Conservation (phyloP, 2,797 vertebrate genomes). For the Phyllotis vaccarum region DNA sequence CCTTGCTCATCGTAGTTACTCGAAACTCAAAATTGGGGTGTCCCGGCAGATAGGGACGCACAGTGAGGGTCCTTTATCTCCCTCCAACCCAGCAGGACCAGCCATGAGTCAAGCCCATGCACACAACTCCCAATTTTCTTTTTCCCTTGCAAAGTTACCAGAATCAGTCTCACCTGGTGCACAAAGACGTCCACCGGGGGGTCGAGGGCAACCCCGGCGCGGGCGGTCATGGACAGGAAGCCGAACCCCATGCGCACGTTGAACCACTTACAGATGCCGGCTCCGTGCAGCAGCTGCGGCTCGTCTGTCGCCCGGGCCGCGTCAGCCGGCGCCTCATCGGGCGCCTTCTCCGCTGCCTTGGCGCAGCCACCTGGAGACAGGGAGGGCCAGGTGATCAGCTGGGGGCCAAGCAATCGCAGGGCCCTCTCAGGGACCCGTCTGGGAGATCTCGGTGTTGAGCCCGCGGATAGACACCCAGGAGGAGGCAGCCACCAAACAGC, state of each 20-base stretch:
- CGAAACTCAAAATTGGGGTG: slow-evolving; percentile 37
- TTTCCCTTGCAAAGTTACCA: slow-evolving; percentile 42
- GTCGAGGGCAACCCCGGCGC: slow-evolving; percentile 93
- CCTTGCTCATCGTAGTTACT: background rate
- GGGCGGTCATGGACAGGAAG: slow-evolving; percentile 97
- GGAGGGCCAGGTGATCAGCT: slow-evolving; percentile 42
- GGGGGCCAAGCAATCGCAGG: background rate
- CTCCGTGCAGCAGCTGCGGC: slow-evolving; percentile 90
- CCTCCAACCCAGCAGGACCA: background rate
- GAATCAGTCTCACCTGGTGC: slow-evolving; percentile 93
- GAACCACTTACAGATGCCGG: slow-evolving; percentile 98
- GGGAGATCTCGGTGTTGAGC: background rate
- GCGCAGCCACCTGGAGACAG: slow-evolving; percentile 91
- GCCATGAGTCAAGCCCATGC: background rate
- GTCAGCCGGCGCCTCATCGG: slow-evolving; percentile 90
- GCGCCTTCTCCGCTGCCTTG: slow-evolving; percentile 92
- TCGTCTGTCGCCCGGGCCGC: slow-evolving; percentile 89
- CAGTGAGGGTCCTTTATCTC: background rate
- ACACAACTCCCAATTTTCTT: background rate
- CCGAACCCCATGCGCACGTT: slow-evolving; percentile 99
- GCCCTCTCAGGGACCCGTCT: background rate
- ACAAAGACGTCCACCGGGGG: slow-evolving; percentile 98
- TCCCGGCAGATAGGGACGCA: background rate
- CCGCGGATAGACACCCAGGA: slow-evolving; percentile 29
- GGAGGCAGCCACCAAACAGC: background rate